Evolutionary conservation across 2,113 vertebrate species (phyloP), one percentile per base, ranked within the genome.

Genomic region (Pomatostomus ruficeps): DNA sequence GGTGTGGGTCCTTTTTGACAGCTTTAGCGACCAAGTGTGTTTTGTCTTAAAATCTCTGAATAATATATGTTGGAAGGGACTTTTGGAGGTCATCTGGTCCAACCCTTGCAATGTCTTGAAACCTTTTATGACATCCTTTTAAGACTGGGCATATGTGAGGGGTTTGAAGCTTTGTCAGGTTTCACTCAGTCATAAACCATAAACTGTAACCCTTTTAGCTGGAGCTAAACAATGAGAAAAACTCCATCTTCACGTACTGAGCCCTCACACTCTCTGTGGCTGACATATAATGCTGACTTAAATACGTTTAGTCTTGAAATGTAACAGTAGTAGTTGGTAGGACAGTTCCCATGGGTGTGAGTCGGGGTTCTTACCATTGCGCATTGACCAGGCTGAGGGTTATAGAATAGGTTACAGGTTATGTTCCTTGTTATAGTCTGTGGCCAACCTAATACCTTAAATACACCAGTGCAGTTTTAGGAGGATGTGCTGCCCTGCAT

Each of bases 21-120:
- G 54, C 68, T 88, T 77, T 71, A 58, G 71, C 91, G 73, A 76
- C 67, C 66, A 65, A 78, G 23, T 45, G 29, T 57, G 40, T 88
- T 94, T 92, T 91, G 55, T 76, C 73, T 70, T 90, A 46, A 43
- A 93, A 67, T 77, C 26, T 28, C n/a, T 91, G 89, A 92, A 89
- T 96, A 86, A 86, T 91, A 58, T 35, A 84, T 93, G 21, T 87
- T 84, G 76, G 83, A 91, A 81, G 29, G 38, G 80, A 89, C 79
- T 86, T 92, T 7, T 59, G 63, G 72, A 96, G 80, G 72, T 94
- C 71, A 35, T 66, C 23, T 77, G 49, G 33, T 80, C 72, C 55
- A 70, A 35, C 26, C 26, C 14, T 38, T 57, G 31, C 63, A 80
- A 33, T 48, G 23, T 86, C 84, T 86, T 84, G 62, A 74, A 91